These are phyloP conservation scores for Microdon myrmicae DNA, from an alignment of 2,888 invertebrate species.

Conservation along the genomic window DNA sequence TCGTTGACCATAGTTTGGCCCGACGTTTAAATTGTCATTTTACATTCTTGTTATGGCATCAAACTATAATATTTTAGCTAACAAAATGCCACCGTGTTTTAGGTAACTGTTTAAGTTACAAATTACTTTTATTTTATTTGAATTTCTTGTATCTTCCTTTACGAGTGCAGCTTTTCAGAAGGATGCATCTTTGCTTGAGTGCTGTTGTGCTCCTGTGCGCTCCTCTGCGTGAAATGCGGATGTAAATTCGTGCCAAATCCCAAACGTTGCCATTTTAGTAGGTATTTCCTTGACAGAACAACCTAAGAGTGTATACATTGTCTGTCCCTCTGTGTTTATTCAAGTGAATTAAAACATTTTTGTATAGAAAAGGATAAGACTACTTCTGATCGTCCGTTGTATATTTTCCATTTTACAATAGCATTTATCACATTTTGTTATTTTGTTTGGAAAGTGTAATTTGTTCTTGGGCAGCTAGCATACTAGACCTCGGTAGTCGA, in stretches of 20 bases:
- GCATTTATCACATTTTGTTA: not conserved
- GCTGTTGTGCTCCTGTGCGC: not conserved
- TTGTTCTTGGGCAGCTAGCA: not conserved
- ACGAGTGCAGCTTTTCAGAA: not conserved
- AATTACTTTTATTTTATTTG: constrained; percentile 21
- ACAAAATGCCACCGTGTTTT: constrained; percentile 15
- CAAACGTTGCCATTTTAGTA: constrained; percentile 19
- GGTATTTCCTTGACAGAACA: constrained; percentile 16
- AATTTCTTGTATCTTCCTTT: not conserved
- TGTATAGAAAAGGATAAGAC: not conserved
- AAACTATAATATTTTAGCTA: constrained; percentile 14
- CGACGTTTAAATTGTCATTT: not conserved
- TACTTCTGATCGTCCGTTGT: not conserved
- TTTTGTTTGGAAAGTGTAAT: not conserved
- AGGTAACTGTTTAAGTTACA: constrained; percentile 21
- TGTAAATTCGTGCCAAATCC: constrained; percentile 1
- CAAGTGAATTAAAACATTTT: constrained; percentile 22
- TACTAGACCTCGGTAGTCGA: not conserved
- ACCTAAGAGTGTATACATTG: constrained; percentile 12
- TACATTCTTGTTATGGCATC: constrained; percentile 3
- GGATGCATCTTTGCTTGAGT: too few species aligned
- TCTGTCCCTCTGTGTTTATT: constrained; percentile 17
- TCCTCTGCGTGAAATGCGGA: constrained; percentile 1
- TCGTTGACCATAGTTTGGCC: too few species aligned
- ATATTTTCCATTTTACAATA: too few species aligned